Conservation (phyloP, 2,888 invertebrate species). For the Drosophila diplacantha region DNA sequence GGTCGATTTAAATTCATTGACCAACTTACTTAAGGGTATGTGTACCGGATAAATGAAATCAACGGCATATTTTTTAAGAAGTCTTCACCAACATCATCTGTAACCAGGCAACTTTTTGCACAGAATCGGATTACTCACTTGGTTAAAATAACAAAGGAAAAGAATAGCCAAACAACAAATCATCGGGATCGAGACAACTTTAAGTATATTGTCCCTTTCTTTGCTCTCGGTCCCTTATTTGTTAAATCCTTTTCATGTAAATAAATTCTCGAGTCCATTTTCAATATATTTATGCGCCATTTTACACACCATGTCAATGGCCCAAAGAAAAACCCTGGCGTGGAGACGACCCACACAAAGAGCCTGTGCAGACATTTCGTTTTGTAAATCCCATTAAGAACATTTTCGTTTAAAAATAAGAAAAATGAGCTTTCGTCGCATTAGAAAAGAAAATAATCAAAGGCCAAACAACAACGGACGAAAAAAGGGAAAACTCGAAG, state of each 20-base stretch:
- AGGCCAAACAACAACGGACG: slow-evolving; percentile 42
- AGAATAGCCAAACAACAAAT: slow-evolving; percentile 53
- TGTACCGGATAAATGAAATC: slow-evolving; percentile 54
- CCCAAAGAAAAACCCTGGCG: slow-evolving; percentile 15
- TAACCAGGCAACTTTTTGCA: slow-evolving; percentile 50
- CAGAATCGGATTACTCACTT: slow-evolving; percentile 64
- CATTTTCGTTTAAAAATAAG: slow-evolving; percentile 66
- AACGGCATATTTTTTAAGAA: slow-evolving; percentile 15
- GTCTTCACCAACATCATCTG: slow-evolving; percentile 29
- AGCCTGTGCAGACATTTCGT: slow-evolving; percentile 54
- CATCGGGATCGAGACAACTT: slow-evolving; percentile 45
- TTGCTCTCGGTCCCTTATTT: slow-evolving; percentile 52
- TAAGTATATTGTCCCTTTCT: slow-evolving; percentile 38
- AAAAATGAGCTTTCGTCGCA: slow-evolving; percentile 71
- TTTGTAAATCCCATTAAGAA: slow-evolving; percentile 68
- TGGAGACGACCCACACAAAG: slow-evolving; percentile 39
- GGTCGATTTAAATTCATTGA: slow-evolving; percentile 54
- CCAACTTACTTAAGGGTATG: slow-evolving; percentile 38
- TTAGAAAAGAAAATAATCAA: slow-evolving; percentile 71
- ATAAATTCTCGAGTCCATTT: slow-evolving; percentile 71
- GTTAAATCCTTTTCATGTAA: slow-evolving; percentile 71
- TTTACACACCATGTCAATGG: slow-evolving; percentile 56
- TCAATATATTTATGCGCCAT: slow-evolving; percentile 72
- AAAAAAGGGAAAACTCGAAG: slow-evolving; percentile 59
- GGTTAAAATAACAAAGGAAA: slow-evolving; percentile 69